Evolutionary conservation across 2,113 vertebrate species (phyloP), one percentile per base, ranked within the genome.

Genomic region (Excalfactoria chinensis): DNA sequence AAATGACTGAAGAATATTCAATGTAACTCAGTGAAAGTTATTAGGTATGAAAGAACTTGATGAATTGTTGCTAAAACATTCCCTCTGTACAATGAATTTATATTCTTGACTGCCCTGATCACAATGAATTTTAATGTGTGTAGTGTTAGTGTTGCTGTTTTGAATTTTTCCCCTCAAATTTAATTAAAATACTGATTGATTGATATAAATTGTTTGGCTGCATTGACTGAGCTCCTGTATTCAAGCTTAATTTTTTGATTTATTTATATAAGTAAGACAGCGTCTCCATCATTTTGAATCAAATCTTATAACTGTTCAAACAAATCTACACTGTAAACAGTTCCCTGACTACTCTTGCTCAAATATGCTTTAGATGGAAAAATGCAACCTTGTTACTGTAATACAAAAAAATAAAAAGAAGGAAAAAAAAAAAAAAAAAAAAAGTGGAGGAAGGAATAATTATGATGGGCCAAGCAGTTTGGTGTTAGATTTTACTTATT

Each of bases 1-100:
- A 89, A 95, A 94, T 88, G 72, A 85, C 15, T 95, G 59, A 93
- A 94, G 68, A 82, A 71, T 78, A 90, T 89, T 89, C 91, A 93
- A 70, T 59, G 75, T 83, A 93, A 83, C 34, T 62, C 62, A 56
- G 9, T 77, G 35, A 89, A 95, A 68, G 26, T 28, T 86, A 85
- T 77, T 74, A 84, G 40, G 40, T 95, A 40, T 86, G 63, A 66
- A 93, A 90, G 35, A 88, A 92, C 96, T 84, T 94, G 84, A 95
- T 95, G 86, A 95, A 96, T 84, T 89, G 11, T 28, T 90, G 56
- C 25, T 95, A 84, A 96, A 96, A 75, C 5, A 64, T 34, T 95
- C 60, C 53, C 68, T 93, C 91, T 95, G 2, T 92, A 46, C 86
- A 95, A 95, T 91, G 53, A 92, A 84, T 82, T 70, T 32, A 48